Conservation (phyloP, 2,888 invertebrate species). For the Allacma fusca region DNA sequence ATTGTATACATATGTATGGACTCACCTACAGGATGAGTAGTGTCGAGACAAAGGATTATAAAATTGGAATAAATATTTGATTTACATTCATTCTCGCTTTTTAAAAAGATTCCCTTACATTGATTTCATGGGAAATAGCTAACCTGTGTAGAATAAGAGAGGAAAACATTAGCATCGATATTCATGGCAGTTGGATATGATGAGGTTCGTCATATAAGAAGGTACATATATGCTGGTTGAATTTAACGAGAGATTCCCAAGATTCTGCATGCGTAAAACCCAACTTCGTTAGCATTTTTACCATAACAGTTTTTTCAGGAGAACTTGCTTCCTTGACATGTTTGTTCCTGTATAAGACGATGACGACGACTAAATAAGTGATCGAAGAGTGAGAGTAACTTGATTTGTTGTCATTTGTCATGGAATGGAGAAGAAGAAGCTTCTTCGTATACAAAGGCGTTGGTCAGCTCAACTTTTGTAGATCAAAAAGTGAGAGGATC, state of each 20-base stretch:
- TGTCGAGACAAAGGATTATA: not conserved
- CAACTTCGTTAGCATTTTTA: slow-evolving; percentile 2
- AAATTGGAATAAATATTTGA: slow-evolving; percentile 16
- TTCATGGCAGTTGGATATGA: no score
- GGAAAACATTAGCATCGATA: no score
- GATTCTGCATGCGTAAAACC: no score
- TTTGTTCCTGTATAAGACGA: not conserved
- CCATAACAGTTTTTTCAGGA: not conserved
- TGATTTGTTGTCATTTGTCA: slow-evolving; percentile 16
- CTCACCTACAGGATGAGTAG: not conserved
- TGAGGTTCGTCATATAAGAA: no score
- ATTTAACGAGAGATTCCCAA: no score
- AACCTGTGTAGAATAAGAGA: no score
- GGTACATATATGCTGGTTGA: no score
- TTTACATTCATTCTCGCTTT: not conserved
- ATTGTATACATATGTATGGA: not conserved
- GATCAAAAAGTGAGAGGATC: no score
- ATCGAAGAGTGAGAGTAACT: not conserved
- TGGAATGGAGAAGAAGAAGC: not conserved
- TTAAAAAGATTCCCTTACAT: not conserved
- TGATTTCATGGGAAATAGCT: not conserved
- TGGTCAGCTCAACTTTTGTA: no score
- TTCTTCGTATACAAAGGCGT: no score
- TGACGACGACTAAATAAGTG: no score
- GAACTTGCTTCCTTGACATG: slow-evolving; percentile 7